Percentiles rank a stretch among this genome's conserved stretches.
Evolutionary conservation across 2,888 invertebrate species (phyloP).

Genomic region (Metallyticus violacea): DNA sequence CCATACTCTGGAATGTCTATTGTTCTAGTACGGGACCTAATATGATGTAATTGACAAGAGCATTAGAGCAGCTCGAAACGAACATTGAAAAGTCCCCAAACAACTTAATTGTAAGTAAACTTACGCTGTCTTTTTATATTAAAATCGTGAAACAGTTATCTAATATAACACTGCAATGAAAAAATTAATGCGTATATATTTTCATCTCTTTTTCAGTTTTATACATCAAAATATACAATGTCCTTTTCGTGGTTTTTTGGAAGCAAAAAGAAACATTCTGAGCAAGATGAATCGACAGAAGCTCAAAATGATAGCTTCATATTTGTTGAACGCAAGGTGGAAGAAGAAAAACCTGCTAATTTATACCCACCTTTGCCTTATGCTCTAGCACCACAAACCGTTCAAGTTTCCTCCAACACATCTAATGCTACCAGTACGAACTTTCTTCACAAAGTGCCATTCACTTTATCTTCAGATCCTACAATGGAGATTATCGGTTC

Average conservation of each 20-base stretch:
- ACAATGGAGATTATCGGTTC: slow-evolving; percentile 48
- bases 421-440: neutral
- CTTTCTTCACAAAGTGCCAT: slow-evolving; percentile 54
- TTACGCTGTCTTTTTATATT: too few species aligned
- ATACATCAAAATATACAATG: too few species aligned
- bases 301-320: slow-evolving; percentile 14
- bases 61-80: too few species aligned
- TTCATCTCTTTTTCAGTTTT: too few species aligned
- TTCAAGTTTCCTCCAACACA: neutral
- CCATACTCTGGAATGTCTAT: neutral
- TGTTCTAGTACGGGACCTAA: neutral
- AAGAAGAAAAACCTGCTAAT: neutral
- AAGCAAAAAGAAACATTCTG: slow-evolving; percentile 16
- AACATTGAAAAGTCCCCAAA: neutral
- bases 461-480: slow-evolving; percentile 46
- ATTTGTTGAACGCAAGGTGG: neutral
- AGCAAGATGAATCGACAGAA: neutral
- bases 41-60: too few species aligned
- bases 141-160: too few species aligned
- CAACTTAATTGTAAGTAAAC: neutral
- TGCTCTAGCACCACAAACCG: neutral
- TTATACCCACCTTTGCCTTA: slow-evolving; percentile 19
- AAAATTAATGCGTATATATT: too few species aligned
- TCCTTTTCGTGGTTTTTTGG: slow-evolving; percentile 20
- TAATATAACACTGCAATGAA: too few species aligned